phyloP scores from a whole-genome alignment of 2,113 vertebrate species.

The Calyptomena viridis region DNA sequence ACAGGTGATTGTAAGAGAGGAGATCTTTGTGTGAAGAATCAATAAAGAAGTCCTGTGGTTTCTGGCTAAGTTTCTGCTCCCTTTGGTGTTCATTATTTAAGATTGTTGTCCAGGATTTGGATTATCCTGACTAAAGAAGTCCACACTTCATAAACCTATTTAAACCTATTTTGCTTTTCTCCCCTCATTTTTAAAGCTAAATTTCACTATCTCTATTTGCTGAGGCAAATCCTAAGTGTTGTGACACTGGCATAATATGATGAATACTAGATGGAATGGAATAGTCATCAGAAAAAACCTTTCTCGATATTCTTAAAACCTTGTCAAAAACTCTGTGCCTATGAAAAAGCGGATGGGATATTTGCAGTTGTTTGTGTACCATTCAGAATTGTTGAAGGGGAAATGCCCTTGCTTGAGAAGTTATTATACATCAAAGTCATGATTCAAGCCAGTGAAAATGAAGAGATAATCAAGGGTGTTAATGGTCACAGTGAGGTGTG shows the following conservation, averaged over 20 bases:
- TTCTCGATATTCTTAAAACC: not conserved
- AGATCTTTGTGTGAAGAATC: not conserved
- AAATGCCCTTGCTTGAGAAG: not conserved
- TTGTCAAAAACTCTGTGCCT: not conserved
- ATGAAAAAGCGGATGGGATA: not conserved
- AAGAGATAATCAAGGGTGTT: slow-evolving; percentile 25
- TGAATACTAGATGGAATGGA: not conserved
- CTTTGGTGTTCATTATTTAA: not conserved
- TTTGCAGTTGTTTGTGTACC: not conserved
- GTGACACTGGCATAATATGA: fast-evolving
- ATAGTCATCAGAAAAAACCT: not conserved
- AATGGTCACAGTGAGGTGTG: not conserved
- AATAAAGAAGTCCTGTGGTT: not conserved
- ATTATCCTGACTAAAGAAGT: not conserved
- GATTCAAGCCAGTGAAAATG: not conserved
- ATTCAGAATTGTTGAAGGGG: not conserved
- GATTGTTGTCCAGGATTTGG: not conserved
- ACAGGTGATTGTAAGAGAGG: not conserved
- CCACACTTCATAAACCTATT: not conserved
- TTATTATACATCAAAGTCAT: not conserved
- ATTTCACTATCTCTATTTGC: not conserved
- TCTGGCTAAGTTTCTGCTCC: not conserved
- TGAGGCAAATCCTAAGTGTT: not conserved
- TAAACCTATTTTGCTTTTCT: not conserved
- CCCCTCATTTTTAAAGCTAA: not conserved